These are phyloP conservation scores for Micronycteris hirsuta DNA, from an alignment of 2,113 vertebrate species.

Conservation along the genomic window DNA sequence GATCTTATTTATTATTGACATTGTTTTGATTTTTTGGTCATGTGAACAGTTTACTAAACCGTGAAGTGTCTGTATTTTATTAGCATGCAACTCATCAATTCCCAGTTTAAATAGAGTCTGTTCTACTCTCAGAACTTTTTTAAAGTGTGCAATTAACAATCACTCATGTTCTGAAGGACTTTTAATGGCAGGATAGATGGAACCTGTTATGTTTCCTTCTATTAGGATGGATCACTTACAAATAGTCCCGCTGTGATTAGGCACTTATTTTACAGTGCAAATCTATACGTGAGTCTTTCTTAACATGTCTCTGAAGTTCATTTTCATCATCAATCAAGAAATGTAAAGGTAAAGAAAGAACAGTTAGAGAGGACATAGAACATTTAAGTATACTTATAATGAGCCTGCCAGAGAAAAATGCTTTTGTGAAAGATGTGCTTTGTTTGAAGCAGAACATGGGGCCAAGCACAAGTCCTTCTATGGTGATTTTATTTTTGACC, in stretches of 20 bases:
- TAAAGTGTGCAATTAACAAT: slow-evolving; percentile 42
- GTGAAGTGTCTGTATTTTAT: background rate
- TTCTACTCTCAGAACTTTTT: background rate
- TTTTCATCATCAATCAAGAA: slow-evolving; percentile 63
- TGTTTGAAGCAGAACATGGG: background rate
- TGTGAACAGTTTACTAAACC: slow-evolving; percentile 9
- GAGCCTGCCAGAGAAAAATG: background rate
- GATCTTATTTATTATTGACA: background rate
- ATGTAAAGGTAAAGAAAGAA: background rate
- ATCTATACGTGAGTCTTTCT: slow-evolving; percentile 64
- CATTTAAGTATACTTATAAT: slow-evolving; percentile 7
- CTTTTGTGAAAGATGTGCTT: background rate
- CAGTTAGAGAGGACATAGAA: slow-evolving; percentile 15
- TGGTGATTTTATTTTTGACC: background rate
- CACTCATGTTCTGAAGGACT: slow-evolving; percentile 22
- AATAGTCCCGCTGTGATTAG: slow-evolving; percentile 57
- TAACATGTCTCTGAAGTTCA: slow-evolving; percentile 48
- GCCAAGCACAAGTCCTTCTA: background rate
- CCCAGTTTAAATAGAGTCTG: background rate
- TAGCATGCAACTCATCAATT: background rate
- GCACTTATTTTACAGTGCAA: slow-evolving; percentile 58
- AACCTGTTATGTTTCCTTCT: slow-evolving; percentile 32
- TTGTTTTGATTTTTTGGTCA: background rate
- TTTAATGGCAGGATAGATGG: background rate
- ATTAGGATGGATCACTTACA: slow-evolving; percentile 59